A percentile compares a stretch with the other conserved stretches of the same genome.
phyloP scores from a whole-genome alignment of 2,113 vertebrate species.

The Microcebus tavaratra region DNA sequence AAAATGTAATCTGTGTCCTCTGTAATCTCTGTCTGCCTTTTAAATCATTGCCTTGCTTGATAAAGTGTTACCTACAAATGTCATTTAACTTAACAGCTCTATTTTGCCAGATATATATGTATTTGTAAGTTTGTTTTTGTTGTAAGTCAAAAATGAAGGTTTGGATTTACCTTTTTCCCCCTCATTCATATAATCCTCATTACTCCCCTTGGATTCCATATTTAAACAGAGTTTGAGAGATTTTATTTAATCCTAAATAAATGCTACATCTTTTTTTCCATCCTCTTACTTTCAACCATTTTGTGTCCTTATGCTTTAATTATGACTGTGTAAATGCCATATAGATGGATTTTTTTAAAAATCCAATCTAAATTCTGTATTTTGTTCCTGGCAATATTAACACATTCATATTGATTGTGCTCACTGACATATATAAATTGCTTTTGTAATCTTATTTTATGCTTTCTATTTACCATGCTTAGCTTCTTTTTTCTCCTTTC shows the following conservation, averaged over 20 bases:
- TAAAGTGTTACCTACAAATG: slow-evolving; percentile 8
- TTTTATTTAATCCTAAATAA: slow-evolving; percentile 24
- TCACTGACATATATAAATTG: neutral
- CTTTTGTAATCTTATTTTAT: slow-evolving; percentile 1
- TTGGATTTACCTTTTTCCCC: neutral
- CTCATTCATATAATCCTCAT: neutral
- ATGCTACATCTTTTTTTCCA: slow-evolving; percentile 1
- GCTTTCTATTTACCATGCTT: neutral
- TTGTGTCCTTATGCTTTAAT: neutral
- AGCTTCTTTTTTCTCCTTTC: slow-evolving; percentile 1
- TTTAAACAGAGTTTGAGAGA: neutral
- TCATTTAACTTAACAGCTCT: neutral
- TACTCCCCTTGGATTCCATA: neutral
- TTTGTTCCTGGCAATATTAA: slow-evolving; percentile 13
- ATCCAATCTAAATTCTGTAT: neutral
- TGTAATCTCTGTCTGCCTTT: neutral
- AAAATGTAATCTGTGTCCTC: neutral
- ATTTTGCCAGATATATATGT: neutral
- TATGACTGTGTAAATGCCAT: neutral
- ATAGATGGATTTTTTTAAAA: neutral
- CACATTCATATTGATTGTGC: neutral
- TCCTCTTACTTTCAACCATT: slow-evolving; percentile 1
- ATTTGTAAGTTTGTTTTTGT: neutral
- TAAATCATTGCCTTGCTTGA: slow-evolving; percentile 18
- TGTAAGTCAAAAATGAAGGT: neutral